These are phyloP conservation scores for Nasonia vitripennis DNA, from an alignment of 1,140 invertebrate species.

Conservation along the genomic window DNA sequence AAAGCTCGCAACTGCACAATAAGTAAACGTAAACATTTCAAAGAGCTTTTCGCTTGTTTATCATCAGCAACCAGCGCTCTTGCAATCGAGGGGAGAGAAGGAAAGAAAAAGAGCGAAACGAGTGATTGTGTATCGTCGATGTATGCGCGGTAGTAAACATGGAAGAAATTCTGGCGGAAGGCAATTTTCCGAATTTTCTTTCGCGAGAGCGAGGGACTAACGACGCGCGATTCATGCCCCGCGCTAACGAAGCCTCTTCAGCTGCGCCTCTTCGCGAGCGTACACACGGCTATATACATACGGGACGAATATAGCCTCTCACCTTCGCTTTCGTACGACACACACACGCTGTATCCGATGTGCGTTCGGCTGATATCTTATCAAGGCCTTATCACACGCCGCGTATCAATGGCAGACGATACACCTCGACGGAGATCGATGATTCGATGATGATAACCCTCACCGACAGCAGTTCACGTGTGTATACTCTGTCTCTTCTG, in stretches of 20 bases:
- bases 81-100: no score
- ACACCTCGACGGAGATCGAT: background rate
- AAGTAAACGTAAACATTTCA: no score
- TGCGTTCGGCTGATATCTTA: constrained; percentile 14
- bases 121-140: background rate
- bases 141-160: background rate
- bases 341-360: background rate
- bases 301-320: constrained; percentile 30
- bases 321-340: background rate
- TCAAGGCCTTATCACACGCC: constrained; percentile 35
- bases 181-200: constrained; percentile 9
- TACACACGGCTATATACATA: background rate
- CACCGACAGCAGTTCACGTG: background rate
- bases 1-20: no score
- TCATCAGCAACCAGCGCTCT: no score
- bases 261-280: background rate
- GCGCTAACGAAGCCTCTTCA: constrained; percentile 46
- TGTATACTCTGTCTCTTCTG: background rate
- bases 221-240: constrained; percentile 42
- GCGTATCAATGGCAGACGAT: constrained; percentile 5
- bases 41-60: no score
- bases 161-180: background rate
- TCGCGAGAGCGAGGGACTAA: constrained; percentile 3
- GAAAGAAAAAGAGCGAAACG: background rate
- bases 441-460: background rate